Conservation (phyloP, 2,113 vertebrate genomes). For the Anoura caudifer region DNA sequence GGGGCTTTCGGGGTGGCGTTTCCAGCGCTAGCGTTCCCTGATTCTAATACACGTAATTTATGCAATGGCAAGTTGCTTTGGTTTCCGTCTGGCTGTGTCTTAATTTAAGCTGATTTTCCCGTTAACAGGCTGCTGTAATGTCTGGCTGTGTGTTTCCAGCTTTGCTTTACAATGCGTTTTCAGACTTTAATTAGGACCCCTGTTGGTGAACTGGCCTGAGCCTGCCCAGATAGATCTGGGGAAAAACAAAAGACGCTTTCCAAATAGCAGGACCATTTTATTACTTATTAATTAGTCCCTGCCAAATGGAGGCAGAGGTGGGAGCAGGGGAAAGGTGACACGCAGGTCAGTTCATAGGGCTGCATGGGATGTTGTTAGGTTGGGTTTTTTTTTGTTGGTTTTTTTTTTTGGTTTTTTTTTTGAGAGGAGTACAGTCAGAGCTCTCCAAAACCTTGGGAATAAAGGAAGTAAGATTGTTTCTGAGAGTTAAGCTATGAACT, state of each 20-base stretch:
- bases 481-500: neutral
- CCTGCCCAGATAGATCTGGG: conserved; percentile 61
- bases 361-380: neutral
- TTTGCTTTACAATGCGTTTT: conserved; percentile 6
- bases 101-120: conserved; percentile 64
- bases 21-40: neutral
- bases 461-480: neutral
- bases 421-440: neutral
- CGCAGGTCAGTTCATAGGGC: neutral
- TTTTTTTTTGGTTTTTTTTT: neutral
- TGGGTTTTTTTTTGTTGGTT: neutral
- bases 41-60: conserved; percentile 49
- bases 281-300: conserved; percentile 56
- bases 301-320: neutral
- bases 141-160: conserved; percentile 43
- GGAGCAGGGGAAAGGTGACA: neutral
- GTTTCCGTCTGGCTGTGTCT: conserved; percentile 61
- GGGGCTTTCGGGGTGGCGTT: fast-evolving
- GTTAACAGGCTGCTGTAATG: conserved; percentile 42
- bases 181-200: conserved; percentile 74
- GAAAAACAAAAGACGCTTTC: conserved; percentile 35
- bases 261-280: conserved; percentile 24
- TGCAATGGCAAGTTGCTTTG: conserved; percentile 48
- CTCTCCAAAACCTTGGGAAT: neutral
- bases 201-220: conserved; percentile 57